phyloP scores from a whole-genome alignment of 2,797 vertebrate species.

The Octomys mimax region DNA sequence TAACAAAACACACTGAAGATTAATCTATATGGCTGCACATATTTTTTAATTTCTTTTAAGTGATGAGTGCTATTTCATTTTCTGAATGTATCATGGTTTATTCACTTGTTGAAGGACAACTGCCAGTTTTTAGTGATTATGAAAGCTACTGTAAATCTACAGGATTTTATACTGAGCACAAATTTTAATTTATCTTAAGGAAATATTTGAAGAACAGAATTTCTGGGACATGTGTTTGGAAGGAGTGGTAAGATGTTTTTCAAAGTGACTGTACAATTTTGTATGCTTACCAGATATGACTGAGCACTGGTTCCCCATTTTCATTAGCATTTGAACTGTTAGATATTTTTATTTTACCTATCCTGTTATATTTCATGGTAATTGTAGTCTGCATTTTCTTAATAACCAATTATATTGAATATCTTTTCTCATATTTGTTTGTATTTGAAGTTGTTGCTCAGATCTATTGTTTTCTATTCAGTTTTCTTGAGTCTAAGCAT shows the following conservation, averaged over 20 bases:
- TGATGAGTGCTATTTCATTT: not conserved
- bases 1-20: not conserved
- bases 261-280: not conserved
- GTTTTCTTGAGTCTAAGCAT: not conserved
- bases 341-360: not conserved
- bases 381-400: not conserved
- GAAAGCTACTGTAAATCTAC: not conserved
- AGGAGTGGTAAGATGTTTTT: not conserved
- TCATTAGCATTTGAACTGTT: not conserved
- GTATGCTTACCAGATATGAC: not conserved
- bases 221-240: not conserved
- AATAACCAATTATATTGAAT: not conserved
- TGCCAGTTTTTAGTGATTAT: not conserved
- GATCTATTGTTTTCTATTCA: not conserved
- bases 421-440: not conserved
- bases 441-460: not conserved
- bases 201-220: not conserved
- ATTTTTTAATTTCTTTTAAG: conserved; percentile 23
- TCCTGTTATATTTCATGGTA: not conserved
- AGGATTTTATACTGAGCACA: not conserved
- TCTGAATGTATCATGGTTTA: not conserved
- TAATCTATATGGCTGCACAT: not conserved
- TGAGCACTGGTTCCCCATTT: not conserved
- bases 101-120: not conserved
- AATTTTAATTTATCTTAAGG: not conserved